Percentiles rank a stretch among this genome's conserved stretches.
Evolutionary conservation across 2,888 invertebrate species (phyloP).

Genomic region (Desoria tigrina): DNA sequence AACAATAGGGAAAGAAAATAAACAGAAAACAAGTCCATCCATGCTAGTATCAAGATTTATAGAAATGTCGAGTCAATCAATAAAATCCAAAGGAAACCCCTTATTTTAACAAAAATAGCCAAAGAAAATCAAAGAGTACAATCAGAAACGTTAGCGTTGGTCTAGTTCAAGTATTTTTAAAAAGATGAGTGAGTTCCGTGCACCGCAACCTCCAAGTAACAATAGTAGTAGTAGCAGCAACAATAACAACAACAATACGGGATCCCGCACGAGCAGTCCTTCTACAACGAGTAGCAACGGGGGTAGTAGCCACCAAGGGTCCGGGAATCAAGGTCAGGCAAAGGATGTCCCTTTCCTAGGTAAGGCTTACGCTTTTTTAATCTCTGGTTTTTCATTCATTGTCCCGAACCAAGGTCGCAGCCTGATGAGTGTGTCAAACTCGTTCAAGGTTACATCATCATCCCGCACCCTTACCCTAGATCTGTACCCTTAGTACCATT

Average conservation of each 20-base stretch:
- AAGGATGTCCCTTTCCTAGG: conserved; percentile 51
- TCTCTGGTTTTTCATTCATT: background rate
- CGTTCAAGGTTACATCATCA: conserved; percentile 20
- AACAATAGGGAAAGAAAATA: too few relatives aligned
- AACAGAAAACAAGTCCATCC: background rate
- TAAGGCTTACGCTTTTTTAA: conserved; percentile 28
- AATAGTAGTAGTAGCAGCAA: background rate
- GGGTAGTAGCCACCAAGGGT: background rate
- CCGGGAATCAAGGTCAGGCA: conserved; percentile 40
- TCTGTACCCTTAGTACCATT: conserved; percentile 1
- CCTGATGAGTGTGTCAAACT: conserved; percentile 10
- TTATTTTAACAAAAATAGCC: background rate
- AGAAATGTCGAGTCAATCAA: background rate
- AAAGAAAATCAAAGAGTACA: conserved; percentile 3
- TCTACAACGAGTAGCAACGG: background rate
- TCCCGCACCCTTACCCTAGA: background rate
- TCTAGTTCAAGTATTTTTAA: background rate
- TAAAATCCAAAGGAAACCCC: background rate
- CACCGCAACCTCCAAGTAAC: conserved; percentile 46
- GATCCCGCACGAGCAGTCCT: background rate
- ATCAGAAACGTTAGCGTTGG: conserved; percentile 4
- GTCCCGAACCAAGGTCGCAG: conserved; percentile 13
- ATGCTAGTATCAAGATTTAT: background rate
- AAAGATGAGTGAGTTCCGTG: conserved; percentile 52
- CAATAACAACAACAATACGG: conserved; percentile 21